These are phyloP conservation scores for Epistrophe grossulariae DNA, from an alignment of 2,888 invertebrate genomes.

Conservation along the genomic window DNA sequence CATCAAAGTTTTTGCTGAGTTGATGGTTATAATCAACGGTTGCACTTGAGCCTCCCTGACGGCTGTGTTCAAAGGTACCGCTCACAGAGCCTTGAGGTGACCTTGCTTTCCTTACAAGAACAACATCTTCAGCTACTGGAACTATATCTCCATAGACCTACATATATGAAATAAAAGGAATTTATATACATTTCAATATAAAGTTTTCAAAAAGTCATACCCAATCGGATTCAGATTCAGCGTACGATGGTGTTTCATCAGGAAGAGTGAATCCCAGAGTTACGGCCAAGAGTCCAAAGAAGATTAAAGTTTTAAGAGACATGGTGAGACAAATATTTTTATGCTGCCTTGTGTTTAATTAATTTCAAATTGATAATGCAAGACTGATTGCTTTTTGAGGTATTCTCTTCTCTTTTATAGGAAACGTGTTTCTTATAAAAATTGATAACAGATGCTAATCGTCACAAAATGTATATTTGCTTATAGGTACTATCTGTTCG, in stretches of 20 bases:
- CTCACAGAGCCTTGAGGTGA: conserved; percentile 15
- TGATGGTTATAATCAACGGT: conserved; percentile 32
- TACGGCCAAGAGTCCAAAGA: conserved; percentile 26
- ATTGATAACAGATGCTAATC: conserved; percentile 6
- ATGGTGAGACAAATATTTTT: background rate
- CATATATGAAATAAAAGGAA: background rate
- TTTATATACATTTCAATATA: background rate
- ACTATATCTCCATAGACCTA: conserved; percentile 26
- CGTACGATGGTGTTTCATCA: background rate
- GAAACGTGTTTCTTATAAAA: background rate
- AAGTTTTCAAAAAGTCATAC: background rate
- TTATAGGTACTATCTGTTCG: too few relatives aligned
- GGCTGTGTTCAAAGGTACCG: conserved; percentile 23
- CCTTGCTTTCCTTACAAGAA: conserved; percentile 34
- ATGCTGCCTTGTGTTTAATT: background rate
- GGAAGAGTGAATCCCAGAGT: conserved; percentile 45
- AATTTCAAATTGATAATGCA: background rate
- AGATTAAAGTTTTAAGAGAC: conserved; percentile 32
- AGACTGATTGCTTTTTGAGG: conserved; percentile 9
- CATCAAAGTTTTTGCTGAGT: conserved; percentile 46
- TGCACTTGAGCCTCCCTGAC: conserved; percentile 12
- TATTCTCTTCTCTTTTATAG: background rate
- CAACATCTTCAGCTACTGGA: conserved; percentile 17
- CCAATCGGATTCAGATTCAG: conserved; percentile 1
- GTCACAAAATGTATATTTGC: background rate